These are phyloP conservation scores for Sabellastarte sp. DNA, from an alignment of 2,888 invertebrate species.

Conservation along the genomic window DNA sequence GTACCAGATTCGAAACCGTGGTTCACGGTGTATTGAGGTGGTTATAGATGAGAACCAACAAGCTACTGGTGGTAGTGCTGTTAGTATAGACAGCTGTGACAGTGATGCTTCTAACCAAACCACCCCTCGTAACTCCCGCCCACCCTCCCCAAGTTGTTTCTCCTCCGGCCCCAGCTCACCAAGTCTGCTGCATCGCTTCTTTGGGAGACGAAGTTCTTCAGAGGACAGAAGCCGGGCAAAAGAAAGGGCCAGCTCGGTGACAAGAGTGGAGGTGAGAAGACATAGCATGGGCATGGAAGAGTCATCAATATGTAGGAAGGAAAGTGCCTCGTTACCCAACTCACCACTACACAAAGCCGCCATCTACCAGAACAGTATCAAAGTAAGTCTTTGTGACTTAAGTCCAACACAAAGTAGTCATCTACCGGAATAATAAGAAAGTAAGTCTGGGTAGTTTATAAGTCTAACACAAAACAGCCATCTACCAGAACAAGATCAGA, in stretches of 20 bases:
- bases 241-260: not conserved
- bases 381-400: too few relatives aligned
- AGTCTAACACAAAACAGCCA: too few relatives aligned
- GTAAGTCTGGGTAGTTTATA: too few relatives aligned
- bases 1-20: not conserved
- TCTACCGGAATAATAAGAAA: too few relatives aligned
- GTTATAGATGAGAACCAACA: not conserved
- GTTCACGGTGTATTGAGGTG: not conserved
- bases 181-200: not conserved
- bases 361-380: too few relatives aligned
- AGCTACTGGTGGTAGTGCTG: not conserved
- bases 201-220: not conserved
- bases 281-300: too few relatives aligned
- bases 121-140: not conserved
- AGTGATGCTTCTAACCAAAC: not conserved
- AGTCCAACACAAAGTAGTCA: too few relatives aligned
- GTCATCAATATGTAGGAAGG: not conserved
- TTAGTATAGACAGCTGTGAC: not conserved
- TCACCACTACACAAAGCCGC: constrained; percentile 50
- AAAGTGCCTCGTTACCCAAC: constrained; percentile 49
- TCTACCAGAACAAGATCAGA: too few relatives aligned
- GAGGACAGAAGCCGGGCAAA: not conserved
- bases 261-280: not conserved
- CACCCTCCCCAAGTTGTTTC: not conserved
- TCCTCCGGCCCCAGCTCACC: not conserved